Evolutionary conservation across 2,797 vertebrate genomes (phyloP).

Genomic region (Myotis vivesi): DNA sequence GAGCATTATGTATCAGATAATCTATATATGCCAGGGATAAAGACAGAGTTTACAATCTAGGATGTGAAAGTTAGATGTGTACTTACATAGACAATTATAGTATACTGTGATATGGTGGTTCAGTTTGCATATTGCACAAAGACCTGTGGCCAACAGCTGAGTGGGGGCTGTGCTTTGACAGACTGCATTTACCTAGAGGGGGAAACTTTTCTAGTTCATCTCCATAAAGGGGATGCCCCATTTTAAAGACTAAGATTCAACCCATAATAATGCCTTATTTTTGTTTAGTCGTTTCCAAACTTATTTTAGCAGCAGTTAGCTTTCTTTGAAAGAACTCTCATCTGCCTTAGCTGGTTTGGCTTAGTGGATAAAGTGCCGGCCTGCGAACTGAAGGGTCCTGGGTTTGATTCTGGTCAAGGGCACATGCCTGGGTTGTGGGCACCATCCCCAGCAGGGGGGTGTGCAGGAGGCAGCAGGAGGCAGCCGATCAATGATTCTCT

Average conservation of each 20-base stretch:
- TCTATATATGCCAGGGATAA: conserved; percentile 16
- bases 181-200: neutral
- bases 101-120: neutral
- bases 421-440: too few relatives aligned
- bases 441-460: too few relatives aligned
- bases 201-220: conserved; percentile 7
- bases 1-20: conserved; percentile 9
- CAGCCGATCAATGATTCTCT: too few relatives aligned
- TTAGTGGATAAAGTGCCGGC: too few relatives aligned
- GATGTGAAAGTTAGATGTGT: neutral
- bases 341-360: neutral
- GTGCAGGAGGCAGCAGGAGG: too few relatives aligned
- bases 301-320: neutral
- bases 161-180: neutral
- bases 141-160: neutral
- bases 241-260: neutral
- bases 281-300: conserved; percentile 24
- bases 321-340: conserved; percentile 57
- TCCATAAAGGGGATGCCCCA: neutral
- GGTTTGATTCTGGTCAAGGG: too few relatives aligned
- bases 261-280: neutral
- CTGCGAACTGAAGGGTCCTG: too few relatives aligned
- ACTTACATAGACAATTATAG: neutral
- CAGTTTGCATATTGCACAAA: conserved; percentile 4
- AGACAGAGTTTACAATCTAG: neutral